Percentiles rank a stretch among this genome's conserved stretches.
Evolutionary conservation across 2,797 vertebrate genomes (phyloP).

Genomic region (Champsocephalus esox): DNA sequence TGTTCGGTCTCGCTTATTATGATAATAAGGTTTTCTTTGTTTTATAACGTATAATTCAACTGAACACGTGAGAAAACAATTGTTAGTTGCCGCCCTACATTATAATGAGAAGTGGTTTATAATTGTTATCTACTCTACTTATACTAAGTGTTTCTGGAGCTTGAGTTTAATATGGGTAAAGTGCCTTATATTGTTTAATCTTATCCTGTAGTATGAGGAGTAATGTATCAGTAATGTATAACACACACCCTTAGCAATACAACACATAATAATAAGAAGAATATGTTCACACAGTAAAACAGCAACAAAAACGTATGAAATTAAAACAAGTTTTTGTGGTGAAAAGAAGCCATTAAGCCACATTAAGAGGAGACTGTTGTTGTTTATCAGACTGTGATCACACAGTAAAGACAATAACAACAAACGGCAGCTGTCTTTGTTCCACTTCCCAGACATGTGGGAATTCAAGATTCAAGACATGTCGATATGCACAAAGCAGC

Average conservation of each 20-base stretch:
- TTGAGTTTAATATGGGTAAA: neutral
- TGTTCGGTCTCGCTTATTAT: too few relatives aligned
- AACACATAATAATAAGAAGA: neutral
- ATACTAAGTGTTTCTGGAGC: neutral
- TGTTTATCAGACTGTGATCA: neutral
- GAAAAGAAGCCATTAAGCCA: neutral
- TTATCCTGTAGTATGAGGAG: too few relatives aligned
- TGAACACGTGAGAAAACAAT: too few relatives aligned
- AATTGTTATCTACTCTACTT: too few relatives aligned
- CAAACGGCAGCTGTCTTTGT: slow-evolving; percentile 9
- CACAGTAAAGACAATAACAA: neutral
- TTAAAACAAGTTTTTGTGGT: neutral
- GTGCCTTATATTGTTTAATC: too few relatives aligned
- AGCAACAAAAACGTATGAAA: neutral
- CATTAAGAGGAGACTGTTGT: neutral
- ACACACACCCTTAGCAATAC: too few relatives aligned
- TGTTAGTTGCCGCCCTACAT: neutral
- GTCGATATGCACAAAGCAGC: too few relatives aligned
- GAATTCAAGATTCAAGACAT: neutral
- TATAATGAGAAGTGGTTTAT: neutral
- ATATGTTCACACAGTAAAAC: neutral
- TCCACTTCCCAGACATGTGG: slow-evolving; percentile 17
- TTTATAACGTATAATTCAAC: too few relatives aligned
- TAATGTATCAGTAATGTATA: too few relatives aligned
- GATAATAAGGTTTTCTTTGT: too few relatives aligned